A percentile compares a stretch with the other conserved stretches of the same genome.
Evolutionary conservation across 2,888 invertebrate genomes (phyloP).

Genomic region (Fragum whitleyi): DNA sequence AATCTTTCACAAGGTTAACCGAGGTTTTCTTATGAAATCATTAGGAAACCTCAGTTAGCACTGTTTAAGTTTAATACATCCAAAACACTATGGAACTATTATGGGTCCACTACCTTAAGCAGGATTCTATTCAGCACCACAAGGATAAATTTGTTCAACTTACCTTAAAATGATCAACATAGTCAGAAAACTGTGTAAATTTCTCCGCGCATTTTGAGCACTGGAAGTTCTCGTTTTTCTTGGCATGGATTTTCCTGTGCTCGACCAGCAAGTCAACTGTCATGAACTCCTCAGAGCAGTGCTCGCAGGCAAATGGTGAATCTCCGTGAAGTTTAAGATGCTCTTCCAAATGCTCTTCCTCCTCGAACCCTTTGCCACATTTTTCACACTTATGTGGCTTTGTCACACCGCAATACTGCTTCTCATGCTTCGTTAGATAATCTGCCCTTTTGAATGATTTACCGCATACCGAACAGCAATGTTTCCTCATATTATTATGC

Average conservation of each 20-base stretch:
- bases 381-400: slow-evolving; percentile 58
- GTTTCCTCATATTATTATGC: slow-evolving; percentile 52
- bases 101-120: no score
- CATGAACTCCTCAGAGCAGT: slow-evolving; percentile 48
- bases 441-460: slow-evolving; percentile 63
- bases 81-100: no score
- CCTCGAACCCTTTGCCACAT: slow-evolving; percentile 58
- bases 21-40: no score
- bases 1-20: no score
- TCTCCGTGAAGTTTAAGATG: slow-evolving; percentile 41
- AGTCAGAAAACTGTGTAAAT: slow-evolving; percentile 53
- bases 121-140: no score
- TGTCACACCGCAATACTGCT: slow-evolving; percentile 59
- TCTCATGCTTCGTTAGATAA: slow-evolving; percentile 62
- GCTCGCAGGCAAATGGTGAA: slow-evolving; percentile 45
- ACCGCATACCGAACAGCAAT: slow-evolving; percentile 59
- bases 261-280: slow-evolving; percentile 48
- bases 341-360: slow-evolving; percentile 41
- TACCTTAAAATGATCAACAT: slow-evolving; percentile 66
- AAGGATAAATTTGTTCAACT: background rate
- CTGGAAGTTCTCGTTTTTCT: slow-evolving; percentile 41
- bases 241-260: slow-evolving; percentile 56
- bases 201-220: slow-evolving; percentile 50
- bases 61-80: no score
- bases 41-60: no score